Conservation (phyloP, 1,140 invertebrate genomes). For the Drosophila eugracilis region DNA sequence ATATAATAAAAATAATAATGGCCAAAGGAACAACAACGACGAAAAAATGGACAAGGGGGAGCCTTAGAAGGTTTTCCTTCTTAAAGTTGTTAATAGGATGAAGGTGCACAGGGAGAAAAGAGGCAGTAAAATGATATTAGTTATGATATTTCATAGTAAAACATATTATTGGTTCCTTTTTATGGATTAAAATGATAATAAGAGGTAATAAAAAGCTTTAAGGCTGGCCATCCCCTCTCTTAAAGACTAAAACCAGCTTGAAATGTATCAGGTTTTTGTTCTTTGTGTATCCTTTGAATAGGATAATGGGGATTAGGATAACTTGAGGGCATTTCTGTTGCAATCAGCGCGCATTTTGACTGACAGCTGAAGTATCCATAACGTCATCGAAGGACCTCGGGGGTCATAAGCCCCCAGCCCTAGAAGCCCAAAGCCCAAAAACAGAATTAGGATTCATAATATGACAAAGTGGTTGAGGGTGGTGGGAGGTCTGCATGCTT, state of each 20-base stretch:
- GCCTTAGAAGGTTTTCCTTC: conserved; percentile 27
- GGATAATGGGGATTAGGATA: conserved; percentile 4
- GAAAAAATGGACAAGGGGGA: conserved; percentile 18
- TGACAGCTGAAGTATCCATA: conserved; percentile 79
- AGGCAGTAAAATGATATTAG: no score
- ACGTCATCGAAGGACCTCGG: conserved; percentile 69
- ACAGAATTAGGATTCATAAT: conserved; percentile 79
- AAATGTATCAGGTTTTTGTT: no score
- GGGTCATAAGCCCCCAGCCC: conserved; percentile 55
- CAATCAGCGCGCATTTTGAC: conserved; percentile 69
- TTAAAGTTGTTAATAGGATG: conserved; percentile 27
- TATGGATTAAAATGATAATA: no score
- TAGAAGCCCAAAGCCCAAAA: conserved; percentile 3
- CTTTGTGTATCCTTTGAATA: background rate
- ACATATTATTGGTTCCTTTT: no score
- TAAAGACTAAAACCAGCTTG: no score
- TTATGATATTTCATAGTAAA: no score
- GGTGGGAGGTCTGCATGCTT: conserved; percentile 5
- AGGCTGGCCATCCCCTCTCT: no score
- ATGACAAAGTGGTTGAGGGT: conserved; percentile 65
- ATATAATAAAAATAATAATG: conserved; percentile 44
- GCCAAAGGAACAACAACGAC: conserved; percentile 35
- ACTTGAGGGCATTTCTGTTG: conserved; percentile 24
- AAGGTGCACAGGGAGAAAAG: background rate
- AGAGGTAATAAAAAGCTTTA: no score